phyloP scores from a whole-genome alignment of 2,888 invertebrate genomes.

The Trichopria drosophilae region DNA sequence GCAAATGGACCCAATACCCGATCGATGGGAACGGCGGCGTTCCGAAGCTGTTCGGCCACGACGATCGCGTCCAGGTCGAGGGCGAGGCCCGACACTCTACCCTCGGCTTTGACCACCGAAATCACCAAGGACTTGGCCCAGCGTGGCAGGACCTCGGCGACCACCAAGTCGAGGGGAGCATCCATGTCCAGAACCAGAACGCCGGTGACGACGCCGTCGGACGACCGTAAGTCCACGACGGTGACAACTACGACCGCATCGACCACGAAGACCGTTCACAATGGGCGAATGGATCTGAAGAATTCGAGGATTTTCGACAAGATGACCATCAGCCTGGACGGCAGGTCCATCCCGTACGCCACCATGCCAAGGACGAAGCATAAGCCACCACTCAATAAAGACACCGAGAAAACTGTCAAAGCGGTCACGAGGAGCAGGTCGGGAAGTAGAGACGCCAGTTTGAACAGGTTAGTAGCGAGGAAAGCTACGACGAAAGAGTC shows the following conservation, averaged over 20 bases:
- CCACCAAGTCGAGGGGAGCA: conserved; percentile 39
- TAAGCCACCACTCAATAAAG: conserved; percentile 26
- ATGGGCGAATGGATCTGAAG: conserved; percentile 31
- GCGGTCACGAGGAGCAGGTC: conserved; percentile 57
- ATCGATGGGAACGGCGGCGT: conserved; percentile 56
- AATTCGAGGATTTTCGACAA: conserved; percentile 36
- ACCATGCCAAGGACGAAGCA: conserved; percentile 70
- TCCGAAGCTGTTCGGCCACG: conserved; percentile 46
- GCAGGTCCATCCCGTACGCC: conserved; percentile 68
- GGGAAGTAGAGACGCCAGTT: conserved; percentile 59
- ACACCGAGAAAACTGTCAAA: conserved; percentile 64
- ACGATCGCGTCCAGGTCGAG: conserved; percentile 40
- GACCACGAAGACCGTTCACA: conserved; percentile 20
- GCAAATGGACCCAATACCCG: conserved; percentile 19
- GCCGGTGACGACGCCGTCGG: conserved; percentile 49
- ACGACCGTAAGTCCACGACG: conserved; percentile 42
- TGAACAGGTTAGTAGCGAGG: conserved; percentile 52
- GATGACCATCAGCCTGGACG: conserved; percentile 53
- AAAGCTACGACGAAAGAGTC: conserved; percentile 34
- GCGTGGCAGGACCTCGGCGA: conserved; percentile 39
- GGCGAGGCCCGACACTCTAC: conserved; percentile 50
- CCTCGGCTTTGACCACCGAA: conserved; percentile 53
- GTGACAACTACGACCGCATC: conserved; percentile 18
- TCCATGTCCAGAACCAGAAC: conserved; percentile 36
- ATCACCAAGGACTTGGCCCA: conserved; percentile 54